Evolutionary conservation across 2,888 invertebrate genomes (phyloP).

Genomic region (Caenorhabditis zanzibari): DNA sequence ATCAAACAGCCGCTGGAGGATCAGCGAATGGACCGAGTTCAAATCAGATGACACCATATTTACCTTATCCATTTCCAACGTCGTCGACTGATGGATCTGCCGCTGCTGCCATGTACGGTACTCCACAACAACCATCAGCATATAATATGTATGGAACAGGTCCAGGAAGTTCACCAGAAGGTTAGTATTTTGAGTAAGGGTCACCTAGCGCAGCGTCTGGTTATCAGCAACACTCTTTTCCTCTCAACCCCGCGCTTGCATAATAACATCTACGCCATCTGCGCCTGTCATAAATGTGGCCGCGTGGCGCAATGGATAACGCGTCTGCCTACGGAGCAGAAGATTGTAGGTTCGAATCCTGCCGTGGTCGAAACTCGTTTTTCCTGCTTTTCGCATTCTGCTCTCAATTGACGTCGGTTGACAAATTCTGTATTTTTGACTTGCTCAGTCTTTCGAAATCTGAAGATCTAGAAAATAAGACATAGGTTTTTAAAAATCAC

Average conservation of each 20-base stretch:
- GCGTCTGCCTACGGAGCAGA: slow-evolving; percentile 84
- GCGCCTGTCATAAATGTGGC: slow-evolving; percentile 40
- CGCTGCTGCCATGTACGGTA: slow-evolving; percentile 9
- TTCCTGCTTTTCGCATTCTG: not conserved
- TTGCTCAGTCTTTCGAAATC: slow-evolving; percentile 10
- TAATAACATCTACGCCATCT: not conserved
- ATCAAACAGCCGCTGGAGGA: not conserved
- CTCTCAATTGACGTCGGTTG: slow-evolving; percentile 15
- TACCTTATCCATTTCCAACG: slow-evolving; percentile 30
- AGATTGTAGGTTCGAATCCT: slow-evolving; percentile 84
- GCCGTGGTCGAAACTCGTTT: slow-evolving; percentile 72
- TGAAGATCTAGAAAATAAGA: not conserved
- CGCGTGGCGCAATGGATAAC: slow-evolving; percentile 79
- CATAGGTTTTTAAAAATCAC: not conserved
- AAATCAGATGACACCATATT: slow-evolving; percentile 43
- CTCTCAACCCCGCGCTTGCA: too few species aligned
- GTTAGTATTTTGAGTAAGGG: slow-evolving; percentile 7
- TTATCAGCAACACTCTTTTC: too few species aligned
- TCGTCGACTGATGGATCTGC: slow-evolving; percentile 35
- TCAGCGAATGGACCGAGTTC: slow-evolving; percentile 10
- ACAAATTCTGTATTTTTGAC: not conserved
- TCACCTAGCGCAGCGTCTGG: too few species aligned
- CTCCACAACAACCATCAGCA: slow-evolving; percentile 2
- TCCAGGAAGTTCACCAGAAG: slow-evolving; percentile 67
- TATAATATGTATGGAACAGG: slow-evolving; percentile 60